Evolutionary conservation across 2,888 invertebrate species (phyloP).

Genomic region (Glaucopsyche alexis): DNA sequence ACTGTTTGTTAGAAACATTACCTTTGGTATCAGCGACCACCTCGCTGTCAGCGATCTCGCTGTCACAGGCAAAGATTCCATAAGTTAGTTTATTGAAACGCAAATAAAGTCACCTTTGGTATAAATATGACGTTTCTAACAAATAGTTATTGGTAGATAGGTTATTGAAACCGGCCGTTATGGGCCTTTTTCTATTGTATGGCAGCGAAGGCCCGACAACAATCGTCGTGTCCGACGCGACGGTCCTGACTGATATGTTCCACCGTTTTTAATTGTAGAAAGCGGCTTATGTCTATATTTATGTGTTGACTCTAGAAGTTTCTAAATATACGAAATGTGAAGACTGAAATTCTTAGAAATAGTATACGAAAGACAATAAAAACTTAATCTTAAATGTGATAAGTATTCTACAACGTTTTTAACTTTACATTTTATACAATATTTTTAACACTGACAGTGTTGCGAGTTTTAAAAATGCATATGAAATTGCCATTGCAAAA

Average conservation of each 20-base stretch:
- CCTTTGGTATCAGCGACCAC: too few species aligned
- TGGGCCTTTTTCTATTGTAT: background rate
- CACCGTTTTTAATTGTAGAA: background rate
- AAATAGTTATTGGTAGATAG: too few species aligned
- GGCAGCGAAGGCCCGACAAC: background rate
- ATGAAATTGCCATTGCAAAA: conserved; percentile 54
- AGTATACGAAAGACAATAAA: conserved; percentile 4
- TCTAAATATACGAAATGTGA: conserved; percentile 42
- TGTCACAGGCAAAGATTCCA: too few species aligned
- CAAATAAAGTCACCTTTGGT: too few species aligned
- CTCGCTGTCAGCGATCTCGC: too few species aligned
- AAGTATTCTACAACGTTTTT: conserved; percentile 68
- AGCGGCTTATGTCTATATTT: background rate
- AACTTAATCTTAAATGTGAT: conserved; percentile 57
- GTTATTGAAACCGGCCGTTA: too few species aligned
- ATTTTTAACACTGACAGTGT: conserved; percentile 64
- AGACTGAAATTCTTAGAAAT: conserved; percentile 63
- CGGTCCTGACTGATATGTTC: background rate
- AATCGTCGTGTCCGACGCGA: conserved; percentile 1
- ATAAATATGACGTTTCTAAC: too few species aligned
- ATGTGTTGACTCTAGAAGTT: conserved; percentile 15
- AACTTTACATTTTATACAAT: conserved; percentile 50
- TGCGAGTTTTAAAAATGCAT: conserved; percentile 50
- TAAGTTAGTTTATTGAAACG: too few species aligned
- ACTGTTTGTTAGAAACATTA: too few species aligned